Conservation (phyloP, 2,797 vertebrate species). For the Caiman crocodilus region DNA sequence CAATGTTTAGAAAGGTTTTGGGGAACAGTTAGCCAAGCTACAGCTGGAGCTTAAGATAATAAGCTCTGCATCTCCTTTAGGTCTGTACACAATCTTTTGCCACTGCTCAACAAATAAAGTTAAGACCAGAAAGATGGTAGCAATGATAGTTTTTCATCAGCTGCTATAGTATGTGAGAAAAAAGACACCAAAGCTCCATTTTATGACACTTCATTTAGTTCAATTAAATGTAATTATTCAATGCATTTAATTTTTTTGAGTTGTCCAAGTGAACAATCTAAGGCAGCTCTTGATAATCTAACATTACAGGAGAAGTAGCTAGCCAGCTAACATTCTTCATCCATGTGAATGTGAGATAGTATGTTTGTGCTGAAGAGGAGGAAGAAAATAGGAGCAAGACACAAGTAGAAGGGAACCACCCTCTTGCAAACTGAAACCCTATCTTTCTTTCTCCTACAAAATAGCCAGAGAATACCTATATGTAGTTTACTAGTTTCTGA, state of each 20-base stretch:
- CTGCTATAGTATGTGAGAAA: background rate
- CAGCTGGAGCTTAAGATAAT: background rate
- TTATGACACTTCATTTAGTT: background rate
- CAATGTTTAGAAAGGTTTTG: background rate
- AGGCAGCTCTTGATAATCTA: background rate
- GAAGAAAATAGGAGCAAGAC: rapidly evolving
- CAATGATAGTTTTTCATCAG: background rate
- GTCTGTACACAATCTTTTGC: background rate
- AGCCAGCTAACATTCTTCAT: background rate
- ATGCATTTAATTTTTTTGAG: background rate
- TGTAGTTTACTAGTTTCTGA: background rate
- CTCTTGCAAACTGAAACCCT: background rate
- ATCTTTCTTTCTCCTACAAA: background rate
- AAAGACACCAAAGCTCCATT: background rate
- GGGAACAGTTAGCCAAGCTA: background rate
- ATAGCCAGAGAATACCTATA: background rate
- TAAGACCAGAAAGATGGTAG: background rate
- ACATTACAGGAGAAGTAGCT: background rate
- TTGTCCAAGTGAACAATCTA: background rate
- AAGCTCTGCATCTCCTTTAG: constrained; percentile 2
- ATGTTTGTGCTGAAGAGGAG: background rate
- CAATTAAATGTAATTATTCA: background rate
- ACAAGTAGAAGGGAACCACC: background rate
- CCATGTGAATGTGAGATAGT: background rate
- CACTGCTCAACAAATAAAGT: background rate